These are phyloP conservation scores for Balearica regulorum DNA, from an alignment of 2,797 vertebrate species.

Conservation along the genomic window DNA sequence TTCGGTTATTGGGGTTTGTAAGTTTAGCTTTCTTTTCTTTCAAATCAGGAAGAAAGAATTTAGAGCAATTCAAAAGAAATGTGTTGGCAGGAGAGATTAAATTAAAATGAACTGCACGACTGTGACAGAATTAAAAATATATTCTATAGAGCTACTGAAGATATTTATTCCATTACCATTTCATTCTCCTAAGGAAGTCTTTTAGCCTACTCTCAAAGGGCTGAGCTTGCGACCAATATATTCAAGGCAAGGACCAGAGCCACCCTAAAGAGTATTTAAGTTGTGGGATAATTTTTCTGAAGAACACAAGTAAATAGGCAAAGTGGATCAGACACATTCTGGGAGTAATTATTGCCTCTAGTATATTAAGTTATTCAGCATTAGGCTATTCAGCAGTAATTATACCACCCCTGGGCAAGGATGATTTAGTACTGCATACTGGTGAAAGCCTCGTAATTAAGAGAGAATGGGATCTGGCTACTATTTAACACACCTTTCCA, in stretches of 20 bases:
- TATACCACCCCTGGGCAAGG: conserved; percentile 47
- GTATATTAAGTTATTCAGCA: conserved; percentile 47
- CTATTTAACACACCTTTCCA: conserved; percentile 52
- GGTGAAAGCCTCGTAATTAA: conserved; percentile 33
- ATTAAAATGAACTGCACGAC: conserved; percentile 5
- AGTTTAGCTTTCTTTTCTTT: not conserved
- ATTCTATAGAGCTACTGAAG: not conserved
- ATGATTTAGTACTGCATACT: conserved; percentile 33
- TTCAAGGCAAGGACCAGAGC: not conserved
- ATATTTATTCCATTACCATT: conserved; percentile 22
- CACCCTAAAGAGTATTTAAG: conserved; percentile 20
- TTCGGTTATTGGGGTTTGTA: not conserved
- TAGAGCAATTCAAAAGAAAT: conserved; percentile 3
- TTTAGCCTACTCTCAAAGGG: not conserved
- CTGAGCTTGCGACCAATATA: not conserved
- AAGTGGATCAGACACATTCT: conserved; percentile 27
- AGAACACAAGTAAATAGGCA: conserved; percentile 44
- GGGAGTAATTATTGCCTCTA: conserved; percentile 41
- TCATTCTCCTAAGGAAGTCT: not conserved
- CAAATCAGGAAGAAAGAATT: not conserved
- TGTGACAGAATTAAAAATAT: conserved; percentile 20
- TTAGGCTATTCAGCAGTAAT: conserved; percentile 54
- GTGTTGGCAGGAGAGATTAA: not conserved
- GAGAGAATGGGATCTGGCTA: conserved; percentile 50
- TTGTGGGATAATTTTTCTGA: conserved; percentile 36